Evolutionary conservation across 92 coral and sea anemone genomes (phyloP).

Genomic region (Epizoanthus ramosus): DNA sequence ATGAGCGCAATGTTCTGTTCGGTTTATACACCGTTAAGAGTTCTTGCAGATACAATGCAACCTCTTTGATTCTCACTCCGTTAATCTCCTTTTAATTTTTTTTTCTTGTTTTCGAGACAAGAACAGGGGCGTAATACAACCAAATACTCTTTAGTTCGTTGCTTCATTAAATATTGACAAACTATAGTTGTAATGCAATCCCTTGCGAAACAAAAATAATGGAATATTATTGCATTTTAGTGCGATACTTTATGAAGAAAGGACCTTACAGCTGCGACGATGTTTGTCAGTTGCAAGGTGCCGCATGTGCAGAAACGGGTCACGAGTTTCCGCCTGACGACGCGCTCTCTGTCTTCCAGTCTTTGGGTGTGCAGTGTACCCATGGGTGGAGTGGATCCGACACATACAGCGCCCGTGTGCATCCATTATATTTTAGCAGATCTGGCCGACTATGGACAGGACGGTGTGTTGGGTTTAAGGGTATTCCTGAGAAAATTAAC

Average conservation of each 20-base stretch:
- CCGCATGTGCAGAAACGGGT: constrained; percentile 8
- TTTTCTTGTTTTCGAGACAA: too few species aligned
- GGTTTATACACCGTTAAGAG: too few species aligned
- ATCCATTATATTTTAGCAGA: background rate
- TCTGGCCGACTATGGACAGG: background rate
- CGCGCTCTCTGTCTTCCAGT: background rate
- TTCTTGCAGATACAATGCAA: too few species aligned
- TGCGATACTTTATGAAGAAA: constrained; percentile 23
- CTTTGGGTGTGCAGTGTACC: background rate
- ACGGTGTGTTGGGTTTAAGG: constrained; percentile 17
- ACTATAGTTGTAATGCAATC: too few species aligned
- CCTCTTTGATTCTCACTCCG: too few species aligned
- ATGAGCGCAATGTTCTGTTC: too few species aligned
- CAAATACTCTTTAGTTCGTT: too few species aligned
- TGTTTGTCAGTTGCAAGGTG: background rate
- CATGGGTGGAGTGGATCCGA: constrained; percentile 2
- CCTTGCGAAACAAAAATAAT: too few species aligned
- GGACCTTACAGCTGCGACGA: constrained; percentile 15
- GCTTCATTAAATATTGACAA: too few species aligned
- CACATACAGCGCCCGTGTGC: background rate
- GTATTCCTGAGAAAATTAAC: background rate
- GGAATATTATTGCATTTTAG: background rate
- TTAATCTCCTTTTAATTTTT: too few species aligned
- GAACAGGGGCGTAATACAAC: too few species aligned
- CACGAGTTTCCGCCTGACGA: background rate